Conservation (phyloP, 2,888 invertebrate genomes). For the Penaeus monodon region DNA sequence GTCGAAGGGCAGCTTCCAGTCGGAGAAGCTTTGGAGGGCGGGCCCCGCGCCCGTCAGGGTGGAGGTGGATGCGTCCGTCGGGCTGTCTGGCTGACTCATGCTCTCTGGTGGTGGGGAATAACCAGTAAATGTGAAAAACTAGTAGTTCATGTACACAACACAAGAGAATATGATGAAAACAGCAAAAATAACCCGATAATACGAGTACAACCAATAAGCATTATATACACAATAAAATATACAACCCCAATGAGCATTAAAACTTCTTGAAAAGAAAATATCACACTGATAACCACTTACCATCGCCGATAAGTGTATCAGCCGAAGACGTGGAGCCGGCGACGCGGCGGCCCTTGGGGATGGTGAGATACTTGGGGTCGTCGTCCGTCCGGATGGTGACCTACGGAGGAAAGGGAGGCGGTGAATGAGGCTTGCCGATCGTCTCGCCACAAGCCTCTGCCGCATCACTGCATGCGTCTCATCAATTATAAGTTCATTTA, state of each 20-base stretch:
- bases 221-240: no score
- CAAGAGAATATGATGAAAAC: no score
- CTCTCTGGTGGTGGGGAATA: constrained; percentile 12
- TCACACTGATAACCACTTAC: constrained; percentile 7
- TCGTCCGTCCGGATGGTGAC: constrained; percentile 46
- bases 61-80: constrained; percentile 38
- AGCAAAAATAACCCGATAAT: no score
- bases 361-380: constrained; percentile 76
- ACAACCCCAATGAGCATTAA: no score
- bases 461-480: no score
- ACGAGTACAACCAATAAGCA: no score
- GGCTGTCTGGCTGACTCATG: constrained; percentile 46
- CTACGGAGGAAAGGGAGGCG: not conserved
- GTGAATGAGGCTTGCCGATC: no score
- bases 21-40: constrained; percentile 27
- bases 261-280: not conserved
- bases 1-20: constrained; percentile 33
- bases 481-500: no score
- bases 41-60: constrained; percentile 14
- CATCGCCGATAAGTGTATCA: constrained; percentile 62
- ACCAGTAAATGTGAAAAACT: no score
- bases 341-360: constrained; percentile 75
- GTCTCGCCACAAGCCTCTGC: no score
- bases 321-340: constrained; percentile 57
- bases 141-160: no score